These are phyloP conservation scores for Dasyurus viverrinus DNA, from an alignment of 2,113 vertebrate species.

Conservation along the genomic window DNA sequence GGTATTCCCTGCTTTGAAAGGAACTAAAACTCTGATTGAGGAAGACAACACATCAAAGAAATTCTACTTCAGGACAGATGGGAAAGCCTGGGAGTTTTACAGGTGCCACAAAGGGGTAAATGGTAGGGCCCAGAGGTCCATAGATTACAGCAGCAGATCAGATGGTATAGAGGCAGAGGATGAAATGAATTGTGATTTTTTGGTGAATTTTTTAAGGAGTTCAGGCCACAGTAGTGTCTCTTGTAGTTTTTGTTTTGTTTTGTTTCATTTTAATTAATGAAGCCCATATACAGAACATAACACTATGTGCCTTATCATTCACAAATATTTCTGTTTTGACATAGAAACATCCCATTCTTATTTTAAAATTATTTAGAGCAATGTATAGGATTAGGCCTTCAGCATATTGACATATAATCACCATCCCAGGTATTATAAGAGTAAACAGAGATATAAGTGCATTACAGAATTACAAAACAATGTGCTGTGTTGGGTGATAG, in stretches of 20 bases:
- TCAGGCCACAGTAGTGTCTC: neutral
- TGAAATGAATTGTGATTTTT: neutral
- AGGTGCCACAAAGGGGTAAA: neutral
- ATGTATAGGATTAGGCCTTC: neutral
- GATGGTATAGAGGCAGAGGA: too few species aligned
- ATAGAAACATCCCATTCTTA: neutral
- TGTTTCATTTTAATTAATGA: neutral
- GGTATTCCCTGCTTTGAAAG: neutral
- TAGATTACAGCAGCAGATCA: too few species aligned
- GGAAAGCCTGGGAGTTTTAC: neutral
- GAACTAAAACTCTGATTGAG: neutral
- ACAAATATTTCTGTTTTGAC: neutral
- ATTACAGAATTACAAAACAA: neutral
- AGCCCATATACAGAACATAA: neutral
- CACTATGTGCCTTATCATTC: neutral
- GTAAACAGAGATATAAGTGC: neutral
- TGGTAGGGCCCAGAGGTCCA: too few species aligned
- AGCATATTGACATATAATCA: neutral
- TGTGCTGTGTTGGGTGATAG: neutral
- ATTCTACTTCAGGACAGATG: neutral
- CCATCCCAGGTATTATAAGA: neutral
- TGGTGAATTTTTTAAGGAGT: constrained; percentile 46
- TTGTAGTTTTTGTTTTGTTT: neutral
- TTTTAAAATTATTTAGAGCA: neutral
- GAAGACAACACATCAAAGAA: too few species aligned